Conservation (phyloP, 2,113 vertebrate species). For the Campylomormyrus numenius region DNA sequence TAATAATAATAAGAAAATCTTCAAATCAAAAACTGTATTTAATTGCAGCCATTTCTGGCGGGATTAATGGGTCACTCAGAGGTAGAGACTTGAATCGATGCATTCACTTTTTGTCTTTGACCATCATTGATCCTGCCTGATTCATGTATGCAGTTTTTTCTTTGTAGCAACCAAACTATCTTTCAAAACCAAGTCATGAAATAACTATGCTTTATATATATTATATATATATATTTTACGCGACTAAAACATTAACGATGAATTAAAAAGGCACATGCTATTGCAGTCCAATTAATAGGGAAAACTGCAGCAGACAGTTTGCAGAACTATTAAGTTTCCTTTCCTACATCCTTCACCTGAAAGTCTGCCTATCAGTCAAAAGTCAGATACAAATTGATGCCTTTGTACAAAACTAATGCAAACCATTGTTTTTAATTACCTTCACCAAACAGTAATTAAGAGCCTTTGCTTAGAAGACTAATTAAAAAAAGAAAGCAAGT, state of each 20-base stretch:
- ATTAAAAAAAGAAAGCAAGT: conserved; percentile 62
- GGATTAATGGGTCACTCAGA: neutral
- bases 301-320: conserved; percentile 2
- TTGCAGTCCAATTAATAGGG: conserved; percentile 54
- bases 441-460: conserved; percentile 71
- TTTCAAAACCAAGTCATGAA: neutral
- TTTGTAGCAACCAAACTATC: neutral
- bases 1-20: neutral
- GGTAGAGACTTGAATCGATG: neutral
- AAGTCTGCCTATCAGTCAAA: conserved; percentile 60
- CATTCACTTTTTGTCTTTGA: neutral
- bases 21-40: neutral
- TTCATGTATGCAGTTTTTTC: neutral
- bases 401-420: conserved; percentile 50
- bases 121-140: neutral
- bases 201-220: conserved; percentile 12
- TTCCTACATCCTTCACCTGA: conserved; percentile 49
- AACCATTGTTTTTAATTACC: conserved; percentile 59
- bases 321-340: conserved; percentile 46
- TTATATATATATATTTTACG: neutral
- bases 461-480: conserved; percentile 65
- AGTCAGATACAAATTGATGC: conserved; percentile 49
- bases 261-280: conserved; percentile 44
- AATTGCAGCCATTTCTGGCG: neutral
- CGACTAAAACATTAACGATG: conserved; percentile 31